These are phyloP conservation scores for Tapirus indicus DNA, from an alignment of 2,797 vertebrate genomes.

Conservation along the genomic window DNA sequence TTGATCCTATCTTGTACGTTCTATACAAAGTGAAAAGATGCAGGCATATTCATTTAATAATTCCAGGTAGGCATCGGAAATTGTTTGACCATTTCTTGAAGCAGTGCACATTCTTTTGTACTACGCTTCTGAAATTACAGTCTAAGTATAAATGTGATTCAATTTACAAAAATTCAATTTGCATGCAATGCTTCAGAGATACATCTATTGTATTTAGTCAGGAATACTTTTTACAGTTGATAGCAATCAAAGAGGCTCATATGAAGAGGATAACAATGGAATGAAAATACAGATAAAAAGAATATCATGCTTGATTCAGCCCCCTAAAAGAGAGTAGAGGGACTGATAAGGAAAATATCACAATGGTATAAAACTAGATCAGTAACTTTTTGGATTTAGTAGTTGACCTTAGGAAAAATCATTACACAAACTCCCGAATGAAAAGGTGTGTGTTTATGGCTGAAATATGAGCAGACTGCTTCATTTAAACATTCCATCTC, in stretches of 20 bases:
- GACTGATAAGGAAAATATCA: conserved; percentile 47
- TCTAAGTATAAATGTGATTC: conserved; percentile 59
- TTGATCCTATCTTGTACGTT: conserved; percentile 20
- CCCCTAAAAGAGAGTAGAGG: background rate
- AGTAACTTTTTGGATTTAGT: conserved; percentile 54
- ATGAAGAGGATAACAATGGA: conserved; percentile 67
- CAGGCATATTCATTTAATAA: conserved; percentile 53
- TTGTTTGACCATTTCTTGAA: conserved; percentile 65
- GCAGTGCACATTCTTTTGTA: conserved; percentile 59
- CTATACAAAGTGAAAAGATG: conserved; percentile 55
- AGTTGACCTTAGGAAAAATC: conserved; percentile 49
- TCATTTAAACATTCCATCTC: conserved; percentile 48
- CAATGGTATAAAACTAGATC: conserved; percentile 21
- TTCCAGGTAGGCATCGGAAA: conserved; percentile 50
- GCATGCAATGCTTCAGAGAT: conserved; percentile 58
- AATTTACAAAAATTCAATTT: conserved; percentile 74
- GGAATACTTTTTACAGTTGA: conserved; percentile 55
- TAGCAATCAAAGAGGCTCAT: conserved; percentile 50
- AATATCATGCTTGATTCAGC: conserved; percentile 47
- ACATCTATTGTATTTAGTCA: conserved; percentile 71
- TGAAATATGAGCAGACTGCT: background rate
- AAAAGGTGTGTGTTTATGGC: conserved; percentile 1
- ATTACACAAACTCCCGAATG: conserved; percentile 8
- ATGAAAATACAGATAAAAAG: conserved; percentile 63
- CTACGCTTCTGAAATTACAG: conserved; percentile 72